phyloP scores from a whole-genome alignment of 2,797 vertebrate species.

The Eutrigla gurnardus region DNA sequence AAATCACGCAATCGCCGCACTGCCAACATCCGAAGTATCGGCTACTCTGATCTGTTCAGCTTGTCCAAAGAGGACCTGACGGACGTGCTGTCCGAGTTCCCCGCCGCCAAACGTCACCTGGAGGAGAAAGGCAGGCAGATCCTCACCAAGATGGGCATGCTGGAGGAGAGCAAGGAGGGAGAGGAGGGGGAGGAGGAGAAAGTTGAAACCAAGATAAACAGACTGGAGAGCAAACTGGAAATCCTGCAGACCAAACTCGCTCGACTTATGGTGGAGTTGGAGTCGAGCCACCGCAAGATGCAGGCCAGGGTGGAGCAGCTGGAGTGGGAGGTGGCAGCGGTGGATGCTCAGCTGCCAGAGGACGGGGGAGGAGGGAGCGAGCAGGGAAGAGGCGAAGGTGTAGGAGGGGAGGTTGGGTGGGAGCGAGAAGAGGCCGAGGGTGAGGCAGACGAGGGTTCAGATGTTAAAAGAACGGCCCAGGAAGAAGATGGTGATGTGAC shows the following conservation, averaged over 20 bases:
- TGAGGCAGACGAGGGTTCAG: constrained; percentile 54
- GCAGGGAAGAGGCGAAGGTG: constrained; percentile 55
- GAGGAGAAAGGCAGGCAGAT: constrained; percentile 94
- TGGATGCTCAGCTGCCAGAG: constrained; percentile 46
- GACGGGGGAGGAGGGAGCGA: constrained; percentile 17
- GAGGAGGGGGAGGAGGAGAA: constrained; percentile 64
- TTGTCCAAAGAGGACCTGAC: constrained; percentile 93
- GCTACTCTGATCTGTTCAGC: constrained; percentile 94
- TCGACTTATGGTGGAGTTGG: constrained; percentile 87
- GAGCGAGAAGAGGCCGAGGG: constrained; percentile 71
- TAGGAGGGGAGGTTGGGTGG: constrained; percentile 57
- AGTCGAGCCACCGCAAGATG: constrained; percentile 78
- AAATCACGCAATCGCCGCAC: constrained; percentile 93
- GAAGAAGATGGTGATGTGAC: constrained; percentile 46
- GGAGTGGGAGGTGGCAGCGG: constrained; percentile 66
- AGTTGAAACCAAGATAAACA: constrained; percentile 85
- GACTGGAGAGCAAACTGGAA: constrained; percentile 88
- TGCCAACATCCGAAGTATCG: constrained; percentile 93
- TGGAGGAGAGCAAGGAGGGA: constrained; percentile 78
- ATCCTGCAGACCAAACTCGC: constrained; percentile 85
- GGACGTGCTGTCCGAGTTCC: constrained; percentile 90
- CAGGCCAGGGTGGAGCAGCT: constrained; percentile 78
- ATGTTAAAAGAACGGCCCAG: constrained; percentile 24
- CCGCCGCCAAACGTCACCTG: constrained; percentile 87
- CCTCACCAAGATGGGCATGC: constrained; percentile 90